Evolutionary conservation across 2,888 invertebrate genomes (phyloP).

Genomic region (Portevinia maculata): DNA sequence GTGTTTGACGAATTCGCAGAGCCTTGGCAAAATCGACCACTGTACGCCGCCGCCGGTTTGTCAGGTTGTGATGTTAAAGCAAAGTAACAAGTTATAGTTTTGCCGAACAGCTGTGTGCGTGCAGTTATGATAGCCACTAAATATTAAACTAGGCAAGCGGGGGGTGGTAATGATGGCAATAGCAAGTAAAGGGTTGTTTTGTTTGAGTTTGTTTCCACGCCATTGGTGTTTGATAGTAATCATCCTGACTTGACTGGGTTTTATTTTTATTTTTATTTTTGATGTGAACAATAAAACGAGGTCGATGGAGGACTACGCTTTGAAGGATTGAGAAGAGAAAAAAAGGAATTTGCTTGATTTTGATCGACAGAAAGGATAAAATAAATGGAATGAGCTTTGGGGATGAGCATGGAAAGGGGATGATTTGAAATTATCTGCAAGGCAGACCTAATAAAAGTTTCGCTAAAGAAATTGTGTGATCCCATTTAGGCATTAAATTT

Average conservation of each 20-base stretch:
- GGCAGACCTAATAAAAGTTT: conserved; percentile 56
- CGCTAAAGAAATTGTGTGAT: conserved; percentile 40
- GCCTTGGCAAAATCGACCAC: too few relatives aligned
- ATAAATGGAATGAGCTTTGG: conserved; percentile 50
- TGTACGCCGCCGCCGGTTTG: too few relatives aligned
- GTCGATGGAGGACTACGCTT: conserved; percentile 64
- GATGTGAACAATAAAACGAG: conserved; percentile 61
- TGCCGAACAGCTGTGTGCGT: conserved; percentile 55
- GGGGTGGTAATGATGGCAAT: neutral
- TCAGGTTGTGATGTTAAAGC: conserved; percentile 15
- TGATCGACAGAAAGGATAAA: conserved; percentile 69
- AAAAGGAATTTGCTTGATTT: conserved; percentile 59
- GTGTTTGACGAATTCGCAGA: too few relatives aligned
- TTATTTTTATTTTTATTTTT: conserved; percentile 27
- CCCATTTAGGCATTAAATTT: conserved; percentile 21
- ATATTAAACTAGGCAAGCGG: conserved; percentile 58
- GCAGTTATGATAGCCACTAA: conserved; percentile 71
- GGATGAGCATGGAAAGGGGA: conserved; percentile 5
- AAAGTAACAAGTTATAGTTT: conserved; percentile 65
- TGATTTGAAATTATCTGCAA: conserved; percentile 51
- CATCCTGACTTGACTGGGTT: conserved; percentile 56
- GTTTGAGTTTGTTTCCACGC: conserved; percentile 63
- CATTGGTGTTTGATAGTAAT: conserved; percentile 70
- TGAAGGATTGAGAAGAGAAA: conserved; percentile 31
- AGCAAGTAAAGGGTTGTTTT: conserved; percentile 51